phyloP scores from a whole-genome alignment of 2,888 invertebrate genomes.

The Dyspetes luteomarginatus region DNA sequence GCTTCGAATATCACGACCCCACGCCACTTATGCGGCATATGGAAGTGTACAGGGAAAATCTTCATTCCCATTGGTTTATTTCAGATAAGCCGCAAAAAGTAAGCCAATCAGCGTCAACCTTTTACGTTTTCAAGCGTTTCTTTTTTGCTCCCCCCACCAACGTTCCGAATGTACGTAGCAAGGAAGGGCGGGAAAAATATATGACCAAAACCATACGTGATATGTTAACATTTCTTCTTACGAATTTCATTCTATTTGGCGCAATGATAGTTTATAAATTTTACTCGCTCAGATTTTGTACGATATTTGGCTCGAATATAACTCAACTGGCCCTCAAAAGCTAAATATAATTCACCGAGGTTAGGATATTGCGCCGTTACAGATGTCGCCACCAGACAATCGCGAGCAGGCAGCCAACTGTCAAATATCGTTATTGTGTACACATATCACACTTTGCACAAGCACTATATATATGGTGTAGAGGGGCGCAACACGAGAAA shows the following conservation, averaged over 20 bases:
- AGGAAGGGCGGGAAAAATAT: slow-evolving; percentile 78
- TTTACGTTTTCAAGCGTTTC: slow-evolving; percentile 85
- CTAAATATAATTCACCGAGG: slow-evolving; percentile 67
- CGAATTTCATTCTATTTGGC: not conserved
- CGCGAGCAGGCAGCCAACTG: slow-evolving; percentile 61
- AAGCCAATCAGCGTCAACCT: slow-evolving; percentile 84
- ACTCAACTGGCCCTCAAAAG: not conserved
- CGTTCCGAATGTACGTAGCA: slow-evolving; percentile 69
- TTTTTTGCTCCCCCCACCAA: slow-evolving; percentile 82
- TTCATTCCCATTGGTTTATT: slow-evolving; percentile 85
- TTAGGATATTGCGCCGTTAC: slow-evolving; percentile 66
- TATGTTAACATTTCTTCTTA: not conserved
- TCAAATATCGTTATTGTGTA: slow-evolving; percentile 34
- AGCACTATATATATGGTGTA: not conserved
- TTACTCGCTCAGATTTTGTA: slow-evolving; percentile 3
- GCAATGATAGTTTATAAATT: not conserved
- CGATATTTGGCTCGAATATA: not conserved
- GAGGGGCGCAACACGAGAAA: not conserved
- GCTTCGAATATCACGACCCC: slow-evolving; percentile 87
- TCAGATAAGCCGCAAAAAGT: slow-evolving; percentile 86
- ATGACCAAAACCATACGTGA: not conserved
- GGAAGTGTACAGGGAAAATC: slow-evolving; percentile 84
- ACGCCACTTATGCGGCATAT: slow-evolving; percentile 87
- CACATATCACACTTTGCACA: not conserved
- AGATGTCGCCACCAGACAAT: slow-evolving; percentile 70